Evolutionary conservation across 2,888 invertebrate genomes (phyloP), one percentile per base, ranked within the genome.

Genomic region (Dryadula phaetusa): DNA sequence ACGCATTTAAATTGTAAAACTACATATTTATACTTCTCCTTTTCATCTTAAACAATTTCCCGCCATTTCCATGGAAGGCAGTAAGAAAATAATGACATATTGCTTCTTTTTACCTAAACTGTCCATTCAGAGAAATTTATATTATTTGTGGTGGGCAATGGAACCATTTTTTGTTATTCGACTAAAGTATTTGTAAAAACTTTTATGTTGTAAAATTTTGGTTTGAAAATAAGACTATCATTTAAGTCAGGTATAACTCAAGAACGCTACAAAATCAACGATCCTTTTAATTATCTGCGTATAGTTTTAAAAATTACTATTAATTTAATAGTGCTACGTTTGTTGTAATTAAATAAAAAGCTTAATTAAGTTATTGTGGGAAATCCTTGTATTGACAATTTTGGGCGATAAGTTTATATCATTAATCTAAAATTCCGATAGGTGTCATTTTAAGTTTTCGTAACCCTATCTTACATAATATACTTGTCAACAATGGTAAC

Each of bases 401-500:
- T 52, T 10, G 16, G 32, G 28, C 28, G 16, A 52, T 56, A 25
- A 20, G 22, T n/a, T 25, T 40, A 2, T 25, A 37, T 16, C n/a
- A 56, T 56, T 56, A 56, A 56, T 56, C 40, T 56, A 40, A 56
- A 56, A 22, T 40, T 40, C 56, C 56, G 56, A 56, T 40, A 16
- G 22, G 40, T 56, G 56, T 40, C 40, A 56, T 25, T 56, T 40
- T 56, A 40, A 4, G 56, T 25, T 56, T 56, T 40, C 56, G 56
- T 56, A 56, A 56, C 40, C 25, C 56, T 40, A n/a, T 40, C n/a
- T 56, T 25, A 56, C 40, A 56, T 40, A 56, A 56, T 10, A n/a
- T 22, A 22, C 22, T 16, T 56, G 56, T 56, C 56, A 56, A 56
- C 56, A 56, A 56, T 56, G 22, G n/a, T 25, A 56, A 56, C 25